phyloP scores from a whole-genome alignment of 2,113 vertebrate genomes.

The Neopipo cinnamomea region DNA sequence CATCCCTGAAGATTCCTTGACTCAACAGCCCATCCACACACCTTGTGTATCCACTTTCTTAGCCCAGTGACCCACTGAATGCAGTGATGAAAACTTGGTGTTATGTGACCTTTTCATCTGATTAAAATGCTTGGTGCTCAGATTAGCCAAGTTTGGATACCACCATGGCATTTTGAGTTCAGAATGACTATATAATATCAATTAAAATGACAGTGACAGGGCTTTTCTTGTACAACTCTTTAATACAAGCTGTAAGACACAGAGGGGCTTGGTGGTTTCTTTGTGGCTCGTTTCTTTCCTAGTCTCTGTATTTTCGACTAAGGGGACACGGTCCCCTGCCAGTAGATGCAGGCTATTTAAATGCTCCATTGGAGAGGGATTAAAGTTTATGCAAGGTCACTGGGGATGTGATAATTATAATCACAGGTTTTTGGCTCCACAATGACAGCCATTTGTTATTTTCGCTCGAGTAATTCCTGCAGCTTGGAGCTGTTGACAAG shows the following conservation, averaged over 20 bases:
- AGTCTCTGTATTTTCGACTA: conserved; percentile 54
- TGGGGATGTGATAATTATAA: conserved; percentile 99
- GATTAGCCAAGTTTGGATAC: neutral
- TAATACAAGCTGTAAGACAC: conserved; percentile 56
- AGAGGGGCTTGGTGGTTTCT: conserved; percentile 61
- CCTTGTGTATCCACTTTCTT: neutral
- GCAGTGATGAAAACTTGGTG: neutral
- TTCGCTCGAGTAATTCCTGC: conserved; percentile 93
- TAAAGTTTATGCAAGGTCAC: conserved; percentile 99
- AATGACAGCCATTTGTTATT: conserved; percentile 99
- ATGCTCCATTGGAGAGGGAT: conserved; percentile 99
- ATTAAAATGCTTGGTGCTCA: conserved; percentile 21
- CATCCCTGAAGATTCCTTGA: neutral
- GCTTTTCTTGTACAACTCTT: conserved; percentile 49
- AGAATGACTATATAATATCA: conserved; percentile 39
- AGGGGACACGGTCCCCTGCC: conserved; percentile 74
- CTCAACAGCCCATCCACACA: neutral
- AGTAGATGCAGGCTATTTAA: conserved; percentile 97
- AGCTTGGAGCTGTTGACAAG: conserved; percentile 91
- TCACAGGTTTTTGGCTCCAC: conserved; percentile 99
- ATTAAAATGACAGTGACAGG: conserved; percentile 59
- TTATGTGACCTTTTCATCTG: conserved; percentile 49
- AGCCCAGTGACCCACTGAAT: conserved; percentile 22
- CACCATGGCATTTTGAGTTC: conserved; percentile 10
- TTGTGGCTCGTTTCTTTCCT: conserved; percentile 72